Evolutionary conservation across 2,113 vertebrate genomes (phyloP).

Genomic region (Rhizomys pruinosus): DNA sequence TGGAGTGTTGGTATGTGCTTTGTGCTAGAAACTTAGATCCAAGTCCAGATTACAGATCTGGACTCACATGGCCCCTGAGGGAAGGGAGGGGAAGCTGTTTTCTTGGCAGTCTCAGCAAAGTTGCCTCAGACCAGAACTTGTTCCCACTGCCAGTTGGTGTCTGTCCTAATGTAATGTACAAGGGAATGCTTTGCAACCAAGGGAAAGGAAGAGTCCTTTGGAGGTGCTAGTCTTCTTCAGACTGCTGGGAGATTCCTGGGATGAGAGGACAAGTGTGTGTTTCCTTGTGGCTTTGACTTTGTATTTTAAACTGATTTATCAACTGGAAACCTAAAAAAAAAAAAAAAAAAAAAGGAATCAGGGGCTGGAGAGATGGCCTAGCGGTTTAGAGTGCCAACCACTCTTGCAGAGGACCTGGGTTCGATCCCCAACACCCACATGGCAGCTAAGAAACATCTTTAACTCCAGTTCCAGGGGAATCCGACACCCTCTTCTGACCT

Average conservation of each 20-base stretch:
- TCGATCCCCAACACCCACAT: too few species aligned
- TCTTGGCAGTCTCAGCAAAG: not conserved
- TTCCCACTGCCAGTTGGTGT: not conserved
- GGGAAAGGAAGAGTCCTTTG: constrained; percentile 11
- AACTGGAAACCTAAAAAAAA: too few species aligned
- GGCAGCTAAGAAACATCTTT: too few species aligned
- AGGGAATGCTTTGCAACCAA: not conserved
- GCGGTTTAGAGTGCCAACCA: too few species aligned
- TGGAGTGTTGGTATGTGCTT: not conserved
- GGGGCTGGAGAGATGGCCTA: too few species aligned
- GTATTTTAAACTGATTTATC: constrained; percentile 26
- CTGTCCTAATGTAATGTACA: not conserved
- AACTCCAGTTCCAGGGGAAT: too few species aligned
- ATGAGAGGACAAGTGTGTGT: not conserved
- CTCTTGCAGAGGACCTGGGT: too few species aligned
- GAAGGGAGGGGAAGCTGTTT: not conserved
- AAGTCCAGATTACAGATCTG: not conserved
- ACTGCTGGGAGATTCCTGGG: not conserved
- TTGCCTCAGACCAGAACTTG: not conserved
- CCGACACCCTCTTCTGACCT: too few species aligned
- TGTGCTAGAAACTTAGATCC: not conserved
- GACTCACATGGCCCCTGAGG: not conserved
- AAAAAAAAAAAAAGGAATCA: too few species aligned
- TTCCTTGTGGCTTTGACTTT: constrained; percentile 29
- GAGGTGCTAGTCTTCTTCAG: not conserved